Evolutionary conservation across 2,113 vertebrate genomes (phyloP).

Genomic region (Chroicocephalus ridibundus): DNA sequence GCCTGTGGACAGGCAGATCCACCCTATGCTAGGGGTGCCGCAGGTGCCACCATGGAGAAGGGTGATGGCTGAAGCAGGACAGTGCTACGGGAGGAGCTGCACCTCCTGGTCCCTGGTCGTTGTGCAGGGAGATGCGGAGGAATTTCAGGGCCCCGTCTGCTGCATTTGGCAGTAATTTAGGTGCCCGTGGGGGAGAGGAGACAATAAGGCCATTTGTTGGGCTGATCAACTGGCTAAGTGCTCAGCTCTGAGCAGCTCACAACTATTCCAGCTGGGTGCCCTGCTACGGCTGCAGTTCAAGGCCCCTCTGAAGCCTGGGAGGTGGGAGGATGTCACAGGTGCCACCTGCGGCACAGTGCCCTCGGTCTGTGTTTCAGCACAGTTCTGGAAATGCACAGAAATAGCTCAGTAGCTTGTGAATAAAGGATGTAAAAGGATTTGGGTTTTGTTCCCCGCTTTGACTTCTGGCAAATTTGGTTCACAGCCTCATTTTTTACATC

Average conservation of each 20-base stretch:
- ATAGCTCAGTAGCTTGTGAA: not conserved
- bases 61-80: not conserved
- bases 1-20: accelerated
- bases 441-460: not conserved
- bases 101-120: not conserved
- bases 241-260: not conserved
- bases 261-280: not conserved
- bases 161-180: not conserved
- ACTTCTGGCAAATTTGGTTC: not conserved
- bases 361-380: accelerated
- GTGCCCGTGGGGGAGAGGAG: not conserved
- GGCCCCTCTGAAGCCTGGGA: not conserved
- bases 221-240: not conserved
- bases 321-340: not conserved
- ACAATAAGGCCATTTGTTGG: not conserved
- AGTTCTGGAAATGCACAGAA: not conserved
- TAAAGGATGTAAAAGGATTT: not conserved
- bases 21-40: accelerated
- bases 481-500: not conserved
- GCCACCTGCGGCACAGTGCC: accelerated
- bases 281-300: accelerated
- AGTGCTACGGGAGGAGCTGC: not conserved
- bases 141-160: not conserved
- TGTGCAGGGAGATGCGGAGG: not conserved
- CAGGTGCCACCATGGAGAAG: not conserved